Evolutionary conservation across 2,113 vertebrate genomes (phyloP).

Genomic region (Corythaixoides concolor): DNA sequence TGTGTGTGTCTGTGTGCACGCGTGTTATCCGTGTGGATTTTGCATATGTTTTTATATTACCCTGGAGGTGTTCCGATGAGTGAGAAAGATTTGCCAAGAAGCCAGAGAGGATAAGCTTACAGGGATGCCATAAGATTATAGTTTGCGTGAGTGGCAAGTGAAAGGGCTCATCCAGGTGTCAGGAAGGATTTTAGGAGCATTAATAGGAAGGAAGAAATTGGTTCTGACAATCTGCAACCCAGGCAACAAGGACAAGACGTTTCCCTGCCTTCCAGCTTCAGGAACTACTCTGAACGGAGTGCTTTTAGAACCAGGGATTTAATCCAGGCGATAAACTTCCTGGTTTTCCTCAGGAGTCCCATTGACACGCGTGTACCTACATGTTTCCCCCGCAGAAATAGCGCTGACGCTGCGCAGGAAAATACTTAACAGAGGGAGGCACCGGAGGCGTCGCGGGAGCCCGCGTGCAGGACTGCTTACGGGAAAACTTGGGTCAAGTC

Average conservation of each 20-base stretch:
- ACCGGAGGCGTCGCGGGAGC: neutral
- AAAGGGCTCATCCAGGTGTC: slow-evolving; percentile 6
- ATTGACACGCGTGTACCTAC: neutral
- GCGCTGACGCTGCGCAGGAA: neutral
- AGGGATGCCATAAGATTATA: neutral
- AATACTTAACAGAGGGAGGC: neutral
- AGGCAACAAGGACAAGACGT: neutral
- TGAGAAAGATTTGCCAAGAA: neutral
- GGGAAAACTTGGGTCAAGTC: neutral
- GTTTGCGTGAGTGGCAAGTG: neutral
- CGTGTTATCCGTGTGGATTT: neutral
- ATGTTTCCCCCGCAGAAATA: neutral
- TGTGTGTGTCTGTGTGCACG: fast-evolving
- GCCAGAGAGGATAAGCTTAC: neutral
- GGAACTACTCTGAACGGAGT: neutral
- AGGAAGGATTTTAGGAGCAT: neutral
- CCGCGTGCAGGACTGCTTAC: neutral
- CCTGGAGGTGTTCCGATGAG: neutral
- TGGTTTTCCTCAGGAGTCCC: neutral
- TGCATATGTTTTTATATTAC: neutral
- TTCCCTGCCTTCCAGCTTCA: neutral
- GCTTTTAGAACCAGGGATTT: neutral
- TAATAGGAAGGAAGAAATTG: slow-evolving; percentile 20
- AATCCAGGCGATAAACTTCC: fast-evolving
- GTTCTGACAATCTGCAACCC: neutral